Percentiles rank a stretch among this genome's conserved stretches.
phyloP scores from a whole-genome alignment of 2,888 invertebrate genomes.

The Eurois occulta region DNA sequence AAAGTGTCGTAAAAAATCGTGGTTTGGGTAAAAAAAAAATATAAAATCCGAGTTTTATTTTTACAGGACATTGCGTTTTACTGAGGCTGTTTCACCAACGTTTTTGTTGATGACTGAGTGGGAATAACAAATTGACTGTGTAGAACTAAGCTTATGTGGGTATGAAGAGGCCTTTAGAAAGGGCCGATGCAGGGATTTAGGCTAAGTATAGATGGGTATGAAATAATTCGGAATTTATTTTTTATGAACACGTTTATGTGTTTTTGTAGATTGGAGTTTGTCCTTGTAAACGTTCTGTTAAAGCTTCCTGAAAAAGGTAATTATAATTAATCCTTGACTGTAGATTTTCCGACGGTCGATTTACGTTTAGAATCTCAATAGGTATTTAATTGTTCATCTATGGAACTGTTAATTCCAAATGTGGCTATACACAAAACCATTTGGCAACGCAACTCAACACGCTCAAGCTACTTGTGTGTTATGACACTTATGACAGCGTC shows the following conservation, averaged over 20 bases:
- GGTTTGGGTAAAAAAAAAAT: slow-evolving; percentile 42
- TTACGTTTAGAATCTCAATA: not conserved
- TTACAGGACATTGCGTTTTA: slow-evolving; percentile 64
- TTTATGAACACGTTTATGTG: not conserved
- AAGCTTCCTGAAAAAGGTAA: not conserved
- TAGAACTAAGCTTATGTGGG: slow-evolving; percentile 24
- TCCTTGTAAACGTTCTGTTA: not conserved
- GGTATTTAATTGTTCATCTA: not conserved
- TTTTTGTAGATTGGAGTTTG: not conserved
- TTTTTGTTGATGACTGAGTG: slow-evolving; percentile 64
- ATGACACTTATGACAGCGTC: not conserved
- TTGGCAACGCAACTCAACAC: not conserved
- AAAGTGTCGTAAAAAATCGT: slow-evolving; percentile 35
- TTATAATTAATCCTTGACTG: not conserved
- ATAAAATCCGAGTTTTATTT: slow-evolving; percentile 61
- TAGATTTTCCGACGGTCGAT: not conserved
- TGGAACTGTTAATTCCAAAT: not conserved
- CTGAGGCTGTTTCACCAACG: slow-evolving; percentile 51
- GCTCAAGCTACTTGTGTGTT: not conserved
- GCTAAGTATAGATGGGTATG: slow-evolving; percentile 20
- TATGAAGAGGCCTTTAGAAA: slow-evolving; percentile 10
- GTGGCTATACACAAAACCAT: not conserved
- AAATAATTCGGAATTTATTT: slow-evolving; percentile 1
- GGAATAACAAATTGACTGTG: slow-evolving; percentile 64
- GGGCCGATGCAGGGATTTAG: slow-evolving; percentile 25